Base-by-base conservation (phyloP, 1,140 invertebrate species). In the Pachyrhynchus sulphureomaculatus region DNA sequence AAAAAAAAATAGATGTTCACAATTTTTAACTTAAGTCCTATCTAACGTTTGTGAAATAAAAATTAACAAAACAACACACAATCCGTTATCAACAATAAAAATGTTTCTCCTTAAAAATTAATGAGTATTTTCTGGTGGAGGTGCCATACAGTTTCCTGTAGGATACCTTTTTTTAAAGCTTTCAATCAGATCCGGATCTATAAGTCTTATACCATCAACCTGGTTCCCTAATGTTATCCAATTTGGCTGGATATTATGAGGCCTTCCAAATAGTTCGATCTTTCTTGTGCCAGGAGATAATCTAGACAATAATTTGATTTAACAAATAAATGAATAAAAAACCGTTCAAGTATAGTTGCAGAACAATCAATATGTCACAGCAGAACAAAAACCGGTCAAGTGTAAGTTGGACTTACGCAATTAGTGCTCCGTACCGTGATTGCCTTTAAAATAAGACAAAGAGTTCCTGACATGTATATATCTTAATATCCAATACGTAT, bases 191-290 rank as follows among this genome's bases (percentile, higher is more conserved):
- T 95, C 92, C 3, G 93, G 92, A 79, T 99, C 96, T 10, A 97
- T 87, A 0, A 99, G 78, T 60, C 92, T 84, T 3, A 97, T 93
- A n/a, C 94, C 95, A 73, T 96, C 92, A 17, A 97, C 84, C 80
- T 97, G 95, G 80, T 97, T 97, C 0, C 95, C 95, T 1, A 97
- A 76, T 2, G 95, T 98, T 58, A 97, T 95, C 96, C 96, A 99
- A 77, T 98, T 99, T 0, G 96, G 95, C 76, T 98, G 96, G 6
- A 98, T 91, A 77, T 99, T 99, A 75, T 99, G 96, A 4, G 95
- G 95, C 49, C 96, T 78, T 0, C 96, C 96, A 79, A 99, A 99
- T 4, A 99, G 79, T 80, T 99, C 96, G 67, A 98, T 96, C 82
- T 99, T 99, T 39, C 95, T 85, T 0, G 96, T 98, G 0, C 96